Evolutionary conservation across 2,888 invertebrate genomes (phyloP), one percentile per base, ranked within the genome.

Genomic region (Rhynchonema sp.): DNA sequence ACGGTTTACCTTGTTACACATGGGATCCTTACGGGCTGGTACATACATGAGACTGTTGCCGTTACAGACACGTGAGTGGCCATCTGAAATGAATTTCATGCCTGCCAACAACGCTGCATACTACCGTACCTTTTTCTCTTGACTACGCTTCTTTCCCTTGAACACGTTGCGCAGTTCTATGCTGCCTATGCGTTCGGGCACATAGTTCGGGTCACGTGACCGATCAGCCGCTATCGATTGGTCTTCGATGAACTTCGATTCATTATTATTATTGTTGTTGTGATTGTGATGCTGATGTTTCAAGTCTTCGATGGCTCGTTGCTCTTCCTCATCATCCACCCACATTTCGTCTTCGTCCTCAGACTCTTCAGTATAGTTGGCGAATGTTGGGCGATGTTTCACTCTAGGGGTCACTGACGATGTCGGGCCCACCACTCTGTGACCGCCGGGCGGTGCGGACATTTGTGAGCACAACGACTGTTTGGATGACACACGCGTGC

Each of bases 161-260:
- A 56, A 56, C 6, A 56, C 56, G 6, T n/a, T 30, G 22, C 56
- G 29, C 30, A 56, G 2, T 3, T 56, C 29, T 2, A 56, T 29
- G 17, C 2, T 30, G 30, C 56, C 56, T 2, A 56, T 23, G 3
- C 27, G 30, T 26, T 52, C 29, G 29, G 53, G 63, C n/a, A 58
- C 62, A 25, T 54, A 59, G 56, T 56, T 30, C 29, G 54, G 54
- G 27, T 52, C 25, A n/a, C n/a, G n/a, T n/a, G n/a, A n/a, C n/a
- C n/a, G n/a, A n/a, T 38, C 38, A 17, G 9, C 38, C 9, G 6
- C 38, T 6, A 13, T 17, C 38, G 38, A 6, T 38, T 17, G 38
- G 17, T 38, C 38, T 13, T 38, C 38, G 17, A 13, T 38, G 38
- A 38, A 38, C 38, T n/a, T n/a, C n/a, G n/a, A n/a, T n/a, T 38